Base-by-base conservation (phyloP, 2,888 invertebrate genomes). In the Campopleginae sp. region DNA sequence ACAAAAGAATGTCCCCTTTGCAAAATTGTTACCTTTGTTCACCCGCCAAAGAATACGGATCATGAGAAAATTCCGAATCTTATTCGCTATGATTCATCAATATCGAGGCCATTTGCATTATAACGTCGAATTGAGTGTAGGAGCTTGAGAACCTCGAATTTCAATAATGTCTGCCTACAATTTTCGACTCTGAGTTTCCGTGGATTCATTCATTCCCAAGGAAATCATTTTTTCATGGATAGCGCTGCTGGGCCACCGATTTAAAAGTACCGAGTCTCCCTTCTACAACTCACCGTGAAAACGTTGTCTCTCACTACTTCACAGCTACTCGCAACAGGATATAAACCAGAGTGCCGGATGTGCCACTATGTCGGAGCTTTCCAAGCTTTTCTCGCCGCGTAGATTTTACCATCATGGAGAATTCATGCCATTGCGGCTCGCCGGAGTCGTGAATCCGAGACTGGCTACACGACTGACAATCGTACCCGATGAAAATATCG, bases 331-430 rank as follows among this genome's bases (percentile, higher is more conserved):
- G 44, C 38, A 54, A 51, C 48, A 63, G 77, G 71, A 44, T 71
- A 77, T 54, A 46, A n/a, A 63, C 31, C 31, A 31, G 70, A 77
- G 77, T 77, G 82, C 71, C 82, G 77, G 65, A 65, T 65, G 65
- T 54, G 71, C 38, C 48, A 33, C 46, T 33, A 17, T 33, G 61
- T 19, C 58, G 10, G 51, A n/a, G 48, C 63, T 31, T 23, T 31
- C 3, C 23, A 23, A 79, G 70, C 48, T 44, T 63, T 79, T 75
- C 70, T 63, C 63, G 42, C 38, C 63, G 66, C 66, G 19, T 54
- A 33, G 38, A 70, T 58, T 68, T 42, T 71, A 31, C 76, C 71
- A 72, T 84, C 72, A 75, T 80, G 58, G 72, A 74, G 61, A 77
- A 77, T 80, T 76, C 77, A 74, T 84, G 23, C 72, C 54, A 27